Percentiles rank a stretch among this genome's conserved stretches.
These are phyloP conservation scores for Alligator mississippiensis DNA, from an alignment of 2,113 vertebrate species.

Conservation along the genomic window DNA sequence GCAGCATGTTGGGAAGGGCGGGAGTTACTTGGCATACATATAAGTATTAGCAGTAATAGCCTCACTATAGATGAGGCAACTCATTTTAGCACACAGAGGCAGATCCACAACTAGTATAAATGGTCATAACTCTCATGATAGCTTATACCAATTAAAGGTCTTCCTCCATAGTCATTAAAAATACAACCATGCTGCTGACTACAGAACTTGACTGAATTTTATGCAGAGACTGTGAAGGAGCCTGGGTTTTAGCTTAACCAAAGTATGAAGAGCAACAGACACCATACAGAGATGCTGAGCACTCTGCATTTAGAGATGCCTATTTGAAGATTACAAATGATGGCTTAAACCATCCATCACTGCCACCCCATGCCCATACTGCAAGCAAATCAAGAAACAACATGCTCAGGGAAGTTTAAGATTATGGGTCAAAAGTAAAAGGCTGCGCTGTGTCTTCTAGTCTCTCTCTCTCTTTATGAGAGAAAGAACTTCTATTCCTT, in stretches of 20 bases:
- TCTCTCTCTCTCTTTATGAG: neutral
- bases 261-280: conserved; percentile 66
- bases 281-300: conserved; percentile 60
- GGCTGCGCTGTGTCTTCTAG: neutral
- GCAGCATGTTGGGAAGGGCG: neutral
- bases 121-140: conserved; percentile 40
- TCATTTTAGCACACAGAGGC: neutral
- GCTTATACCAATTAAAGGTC: conserved; percentile 64
- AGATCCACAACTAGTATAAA: neutral
- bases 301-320: conserved; percentile 68
- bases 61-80: neutral
- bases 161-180: conserved; percentile 40
- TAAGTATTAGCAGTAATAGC: neutral
- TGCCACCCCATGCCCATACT: conserved; percentile 46
- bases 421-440: neutral
- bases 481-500: neutral
- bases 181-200: conserved; percentile 38
- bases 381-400: conserved; percentile 48
- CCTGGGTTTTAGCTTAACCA: conserved; percentile 49
- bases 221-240: conserved; percentile 58
- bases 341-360: conserved; percentile 60
- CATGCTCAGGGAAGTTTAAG: conserved; percentile 7
- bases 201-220: conserved; percentile 61
- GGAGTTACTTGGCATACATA: neutral
- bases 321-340: conserved; percentile 71